These are phyloP conservation scores for Theonella swinhoei DNA, from an alignment of 37 sponge, comb jelly and placozoan genomes.

Conservation along the genomic window DNA sequence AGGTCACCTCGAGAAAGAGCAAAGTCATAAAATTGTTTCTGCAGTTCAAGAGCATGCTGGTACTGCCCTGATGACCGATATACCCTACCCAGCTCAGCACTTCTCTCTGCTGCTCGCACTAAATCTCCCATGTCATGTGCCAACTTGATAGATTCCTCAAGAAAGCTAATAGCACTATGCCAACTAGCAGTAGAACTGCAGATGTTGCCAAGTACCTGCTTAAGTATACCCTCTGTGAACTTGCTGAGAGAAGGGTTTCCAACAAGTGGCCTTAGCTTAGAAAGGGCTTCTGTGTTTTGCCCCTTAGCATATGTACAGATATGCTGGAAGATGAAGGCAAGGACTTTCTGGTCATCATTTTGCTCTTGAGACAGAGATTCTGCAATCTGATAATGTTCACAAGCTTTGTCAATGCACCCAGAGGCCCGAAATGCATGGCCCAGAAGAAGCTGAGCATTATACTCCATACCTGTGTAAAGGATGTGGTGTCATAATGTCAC, in stretches of 20 bases:
- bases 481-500: too few relatives aligned
- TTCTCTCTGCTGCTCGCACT: slow-evolving; percentile 15
- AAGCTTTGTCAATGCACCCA: slow-evolving; percentile 9
- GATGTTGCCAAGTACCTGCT: slow-evolving; percentile 51
- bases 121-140: slow-evolving; percentile 23
- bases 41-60: slow-evolving; percentile 27
- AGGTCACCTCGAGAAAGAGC: slow-evolving; percentile 27
- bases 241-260: neutral
- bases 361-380: neutral
- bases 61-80: slow-evolving; percentile 52
- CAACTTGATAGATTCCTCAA: slow-evolving; percentile 28
- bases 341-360: neutral
- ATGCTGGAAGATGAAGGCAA: slow-evolving; percentile 52
- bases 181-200: slow-evolving; percentile 53
- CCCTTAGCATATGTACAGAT: slow-evolving; percentile 30
- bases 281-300: slow-evolving; percentile 31
- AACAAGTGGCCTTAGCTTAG: slow-evolving; percentile 11
- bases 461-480: slow-evolving; percentile 21
- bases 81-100: slow-evolving; percentile 47
- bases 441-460: slow-evolving; percentile 4
- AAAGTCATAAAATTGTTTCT: slow-evolving; percentile 10
- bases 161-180: slow-evolving; percentile 24
- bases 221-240: slow-evolving; percentile 15
- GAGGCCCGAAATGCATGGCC: slow-evolving; percentile 26
- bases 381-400: slow-evolving; percentile 18